Base-by-base conservation (phyloP, 2,797 vertebrate genomes). In the Microctenopoma stevenorrisi region DNA sequence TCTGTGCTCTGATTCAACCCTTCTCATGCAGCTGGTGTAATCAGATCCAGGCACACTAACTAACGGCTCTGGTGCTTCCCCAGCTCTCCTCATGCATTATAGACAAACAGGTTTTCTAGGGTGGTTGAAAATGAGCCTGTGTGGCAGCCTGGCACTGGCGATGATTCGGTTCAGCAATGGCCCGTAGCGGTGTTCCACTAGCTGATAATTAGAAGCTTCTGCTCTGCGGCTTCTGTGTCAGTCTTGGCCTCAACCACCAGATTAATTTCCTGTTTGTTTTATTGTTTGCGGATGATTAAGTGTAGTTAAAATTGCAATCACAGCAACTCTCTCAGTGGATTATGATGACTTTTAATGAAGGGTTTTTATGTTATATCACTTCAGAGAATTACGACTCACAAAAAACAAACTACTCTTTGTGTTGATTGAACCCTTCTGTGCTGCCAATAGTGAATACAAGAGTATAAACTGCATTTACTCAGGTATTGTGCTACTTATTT, bases 81-180 rank as follows among this genome's bases (percentile, higher is more conserved):
- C 65, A 59, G 72, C 67, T 74, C 55, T 64, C 68, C 71, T 84
- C 76, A 66, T 92, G 76, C 74, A 91, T 92, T 88, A 93, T 91
- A 85, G 68, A 93, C 64, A 22, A 65, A 70, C 68, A 78, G 73
- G 81, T 88, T 86, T 81, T 67, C 53, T 78, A 64, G 52, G 46
- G 3, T 56, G 55, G 52, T 71, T 76, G 53, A 61, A 61, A 81
- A 78, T 79, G 64, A 79, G 67, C 33, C 78, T 40, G 76, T 57
- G 72, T 72, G 61, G 44, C 47, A 33, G 55, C 25, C 54, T 63
- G 75, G 79, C 59, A 22, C 28, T 48, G 56, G 16, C 35, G 40
- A 60, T 54, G 62, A 77, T 72, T 61, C 56, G 49, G 60, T 74
- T 53, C 72, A 85, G 67, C 2, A 37, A 68, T 62, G 46, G 63